Evolutionary conservation across 30 jellyfish, hydroid and myxozoan genomes (phyloP).

Genomic region (Hydra vulgaris): DNA sequence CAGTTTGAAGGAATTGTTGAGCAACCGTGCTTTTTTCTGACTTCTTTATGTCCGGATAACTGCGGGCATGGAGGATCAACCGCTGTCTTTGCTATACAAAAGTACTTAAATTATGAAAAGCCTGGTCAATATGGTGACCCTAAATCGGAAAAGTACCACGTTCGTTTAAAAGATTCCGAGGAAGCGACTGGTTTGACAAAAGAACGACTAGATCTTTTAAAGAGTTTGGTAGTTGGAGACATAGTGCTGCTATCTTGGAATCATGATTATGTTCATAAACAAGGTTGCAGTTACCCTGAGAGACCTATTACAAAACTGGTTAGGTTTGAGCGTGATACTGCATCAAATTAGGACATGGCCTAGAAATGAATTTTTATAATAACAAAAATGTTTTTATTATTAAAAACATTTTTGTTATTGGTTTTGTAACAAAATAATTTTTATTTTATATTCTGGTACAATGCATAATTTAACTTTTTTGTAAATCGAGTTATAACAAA

Average conservation of each 20-base stretch:
- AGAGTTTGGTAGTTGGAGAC: slow-evolving; percentile 18
- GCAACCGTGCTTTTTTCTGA: slow-evolving; percentile 31
- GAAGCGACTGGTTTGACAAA: slow-evolving; percentile 25
- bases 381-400: too few relatives aligned
- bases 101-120: slow-evolving; percentile 23
- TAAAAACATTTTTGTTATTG: too few relatives aligned
- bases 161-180: slow-evolving; percentile 12
- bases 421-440: too few relatives aligned
- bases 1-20: slow-evolving; percentile 24
- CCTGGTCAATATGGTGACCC: slow-evolving; percentile 32
- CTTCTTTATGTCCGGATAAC: slow-evolving; percentile 23
- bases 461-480: too few relatives aligned
- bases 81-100: slow-evolving; percentile 17
- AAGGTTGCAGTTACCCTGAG: slow-evolving; percentile 33
- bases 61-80: slow-evolving; percentile 38
- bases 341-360: too few relatives aligned
- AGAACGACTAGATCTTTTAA: slow-evolving; percentile 13
- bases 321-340: background rate
- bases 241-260: slow-evolving; percentile 31
- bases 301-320: slow-evolving; percentile 27
- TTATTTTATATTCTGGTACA: too few relatives aligned
- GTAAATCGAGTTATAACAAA: too few relatives aligned
- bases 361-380: too few relatives aligned
- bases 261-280: slow-evolving; percentile 32
- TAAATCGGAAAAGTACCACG: slow-evolving; percentile 27